phyloP scores from a whole-genome alignment of 2,888 invertebrate genomes.

The Acanthacorydalis orientalis region DNA sequence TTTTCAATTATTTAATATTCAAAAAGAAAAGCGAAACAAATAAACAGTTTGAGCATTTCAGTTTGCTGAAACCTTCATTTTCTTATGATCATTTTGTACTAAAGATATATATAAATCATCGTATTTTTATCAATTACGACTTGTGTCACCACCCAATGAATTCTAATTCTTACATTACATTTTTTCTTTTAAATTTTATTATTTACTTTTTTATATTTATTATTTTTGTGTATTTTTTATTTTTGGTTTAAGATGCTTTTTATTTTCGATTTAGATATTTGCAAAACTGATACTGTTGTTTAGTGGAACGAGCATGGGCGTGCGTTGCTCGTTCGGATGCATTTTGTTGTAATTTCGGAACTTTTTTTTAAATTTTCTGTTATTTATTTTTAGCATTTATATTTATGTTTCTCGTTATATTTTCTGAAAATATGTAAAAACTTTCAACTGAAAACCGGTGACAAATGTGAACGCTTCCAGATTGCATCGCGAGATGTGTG shows the following conservation, averaged over 20 bases:
- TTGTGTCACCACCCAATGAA: conserved; percentile 6
- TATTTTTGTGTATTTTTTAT: background rate
- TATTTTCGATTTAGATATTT: too few species aligned
- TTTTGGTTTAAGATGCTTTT: too few species aligned
- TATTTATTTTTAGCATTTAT: background rate
- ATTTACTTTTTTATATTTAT: background rate
- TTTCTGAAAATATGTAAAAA: background rate
- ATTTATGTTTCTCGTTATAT: background rate
- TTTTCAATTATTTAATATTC: too few species aligned
- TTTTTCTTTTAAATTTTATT: conserved; percentile 1
- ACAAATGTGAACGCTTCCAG: conserved; percentile 4
- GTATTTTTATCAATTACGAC: conserved; percentile 4
- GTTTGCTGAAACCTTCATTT: background rate
- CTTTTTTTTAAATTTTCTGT: background rate
- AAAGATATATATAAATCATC: conserved; percentile 7
- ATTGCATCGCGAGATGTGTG: conserved; percentile 2
- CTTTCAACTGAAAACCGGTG: background rate
- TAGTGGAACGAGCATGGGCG: background rate
- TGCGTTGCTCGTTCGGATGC: background rate
- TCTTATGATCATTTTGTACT: conserved; percentile 8
- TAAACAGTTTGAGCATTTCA: conserved; percentile 1
- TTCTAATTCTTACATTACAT: conserved; percentile 7
- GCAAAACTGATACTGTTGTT: background rate
- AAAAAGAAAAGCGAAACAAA: background rate
- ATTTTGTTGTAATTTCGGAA: too few species aligned